Evolutionary conservation across 2,888 invertebrate species (phyloP).

Genomic region (Heliconius ismenius): DNA sequence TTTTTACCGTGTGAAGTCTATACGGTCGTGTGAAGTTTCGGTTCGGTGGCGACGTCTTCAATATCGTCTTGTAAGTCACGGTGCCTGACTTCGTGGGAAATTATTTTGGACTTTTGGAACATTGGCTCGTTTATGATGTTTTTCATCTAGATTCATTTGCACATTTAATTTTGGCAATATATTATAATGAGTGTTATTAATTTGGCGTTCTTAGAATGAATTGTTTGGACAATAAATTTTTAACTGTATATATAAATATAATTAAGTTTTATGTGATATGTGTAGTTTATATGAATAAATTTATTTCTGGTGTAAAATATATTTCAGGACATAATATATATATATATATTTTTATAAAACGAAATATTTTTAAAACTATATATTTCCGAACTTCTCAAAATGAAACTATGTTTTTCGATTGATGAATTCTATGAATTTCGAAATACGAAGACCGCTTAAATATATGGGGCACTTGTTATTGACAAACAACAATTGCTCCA

Average conservation of each 20-base stretch:
- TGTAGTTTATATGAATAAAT: background rate
- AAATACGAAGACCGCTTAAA: background rate
- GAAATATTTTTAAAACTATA: too few species aligned
- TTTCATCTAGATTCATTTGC: constrained; percentile 31
- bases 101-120: constrained; percentile 45
- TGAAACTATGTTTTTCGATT: too few species aligned
- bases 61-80: constrained; percentile 57
- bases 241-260: background rate
- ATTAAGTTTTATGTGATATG: background rate
- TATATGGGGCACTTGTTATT: background rate
- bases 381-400: too few species aligned
- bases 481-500: constrained; percentile 28
- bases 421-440: too few species aligned
- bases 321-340: too few species aligned
- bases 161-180: constrained; percentile 28
- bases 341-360: too few species aligned
- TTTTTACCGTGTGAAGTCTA: constrained; percentile 46
- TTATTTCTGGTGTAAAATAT: background rate
- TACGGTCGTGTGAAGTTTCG: constrained; percentile 56
- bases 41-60: constrained; percentile 55
- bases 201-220: background rate
- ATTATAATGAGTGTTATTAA: constrained; percentile 6
- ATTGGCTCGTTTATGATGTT: constrained; percentile 39
- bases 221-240: background rate
- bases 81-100: constrained; percentile 52